phyloP scores from a whole-genome alignment of 2,888 invertebrate species.

The Andrena camellia region DNA sequence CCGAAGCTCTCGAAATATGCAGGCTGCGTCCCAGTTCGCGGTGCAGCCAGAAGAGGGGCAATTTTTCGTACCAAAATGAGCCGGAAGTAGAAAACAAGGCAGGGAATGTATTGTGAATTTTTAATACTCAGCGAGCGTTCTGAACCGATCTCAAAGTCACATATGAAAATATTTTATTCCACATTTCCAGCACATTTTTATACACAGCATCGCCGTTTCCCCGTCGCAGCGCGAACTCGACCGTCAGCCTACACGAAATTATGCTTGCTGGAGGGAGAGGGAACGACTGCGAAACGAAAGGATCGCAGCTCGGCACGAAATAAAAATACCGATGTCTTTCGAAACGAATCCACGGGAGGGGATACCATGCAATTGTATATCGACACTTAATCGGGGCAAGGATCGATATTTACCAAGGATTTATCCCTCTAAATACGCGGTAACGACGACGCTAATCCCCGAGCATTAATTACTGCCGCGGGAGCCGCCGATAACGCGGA shows the following conservation, averaged over 20 bases:
- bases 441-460: neutral
- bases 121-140: too few species aligned
- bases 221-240: neutral
- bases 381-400: neutral
- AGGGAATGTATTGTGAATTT: too few species aligned
- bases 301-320: neutral
- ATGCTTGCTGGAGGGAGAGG: neutral
- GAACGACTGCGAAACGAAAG: neutral
- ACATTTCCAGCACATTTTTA: neutral
- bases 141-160: too few species aligned
- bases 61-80: too few species aligned
- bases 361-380: neutral
- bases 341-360: neutral
- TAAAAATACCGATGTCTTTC: neutral
- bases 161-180: too few species aligned
- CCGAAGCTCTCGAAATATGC: too few species aligned
- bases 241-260: neutral
- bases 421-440: neutral
- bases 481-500: conserved; percentile 14
- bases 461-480: conserved; percentile 16
- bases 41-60: too few species aligned
- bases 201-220: neutral
- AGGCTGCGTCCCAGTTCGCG: too few species aligned
- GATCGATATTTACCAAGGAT: conserved; percentile 1
- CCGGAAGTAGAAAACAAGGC: neutral